These are phyloP conservation scores for Ciconia stormi DNA, from an alignment of 2,113 vertebrate species.

Conservation along the genomic window DNA sequence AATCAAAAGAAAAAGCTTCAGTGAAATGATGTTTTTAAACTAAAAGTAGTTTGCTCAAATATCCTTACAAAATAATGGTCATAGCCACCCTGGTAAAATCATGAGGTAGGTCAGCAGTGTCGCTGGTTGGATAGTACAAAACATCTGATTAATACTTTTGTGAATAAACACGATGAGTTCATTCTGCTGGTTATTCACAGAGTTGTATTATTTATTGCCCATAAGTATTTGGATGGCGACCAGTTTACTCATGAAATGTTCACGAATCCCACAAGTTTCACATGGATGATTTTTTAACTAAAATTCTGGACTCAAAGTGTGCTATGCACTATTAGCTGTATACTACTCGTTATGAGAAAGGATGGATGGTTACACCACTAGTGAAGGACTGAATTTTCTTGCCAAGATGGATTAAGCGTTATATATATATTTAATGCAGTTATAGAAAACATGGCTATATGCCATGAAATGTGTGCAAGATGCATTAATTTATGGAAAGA, in stretches of 20 bases:
- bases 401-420: slow-evolving; percentile 47
- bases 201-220: slow-evolving; percentile 36
- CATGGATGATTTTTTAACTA: slow-evolving; percentile 1
- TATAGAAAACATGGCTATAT: slow-evolving; percentile 34
- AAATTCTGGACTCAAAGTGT: not conserved
- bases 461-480: slow-evolving; percentile 49
- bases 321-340: slow-evolving; percentile 16
- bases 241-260: slow-evolving; percentile 45
- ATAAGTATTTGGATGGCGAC: slow-evolving; percentile 35
- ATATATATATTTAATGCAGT: slow-evolving; percentile 46
- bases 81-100: not conserved
- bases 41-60: not conserved
- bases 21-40: not conserved
- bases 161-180: slow-evolving; percentile 43
- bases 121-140: not conserved
- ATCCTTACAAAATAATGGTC: not conserved
- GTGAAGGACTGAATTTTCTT: not conserved
- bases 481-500: slow-evolving; percentile 49
- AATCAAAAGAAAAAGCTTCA: not conserved
- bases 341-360: not conserved
- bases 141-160: slow-evolving; percentile 25
- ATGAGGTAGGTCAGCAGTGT: not conserved
- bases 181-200: not conserved
- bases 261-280: slow-evolving; percentile 43
- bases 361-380: not conserved